These are phyloP conservation scores for Aviceda subcristata DNA, from an alignment of 2,113 vertebrate genomes.

Conservation along the genomic window DNA sequence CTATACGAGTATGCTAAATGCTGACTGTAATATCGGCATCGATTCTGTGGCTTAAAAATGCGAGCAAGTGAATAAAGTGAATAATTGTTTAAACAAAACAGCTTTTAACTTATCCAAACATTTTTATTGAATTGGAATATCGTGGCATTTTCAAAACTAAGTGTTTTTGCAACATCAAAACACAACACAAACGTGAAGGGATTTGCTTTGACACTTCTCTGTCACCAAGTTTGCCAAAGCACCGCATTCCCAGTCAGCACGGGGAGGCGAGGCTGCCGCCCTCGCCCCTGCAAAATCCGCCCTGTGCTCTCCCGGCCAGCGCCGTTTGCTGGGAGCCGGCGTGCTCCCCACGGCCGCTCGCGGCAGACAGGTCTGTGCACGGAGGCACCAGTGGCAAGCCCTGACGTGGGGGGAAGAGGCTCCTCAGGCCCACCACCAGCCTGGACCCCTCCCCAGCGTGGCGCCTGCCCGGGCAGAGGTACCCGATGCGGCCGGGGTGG, in stretches of 20 bases:
- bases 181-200: not conserved
- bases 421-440: not conserved
- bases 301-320: not conserved
- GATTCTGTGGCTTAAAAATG: not conserved
- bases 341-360: not conserved
- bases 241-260: not conserved
- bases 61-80: not conserved
- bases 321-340: fast-evolving
- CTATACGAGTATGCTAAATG: not conserved
- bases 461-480: not conserved
- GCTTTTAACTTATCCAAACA: not conserved
- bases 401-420: not conserved
- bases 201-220: not conserved
- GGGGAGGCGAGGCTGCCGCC: not conserved
- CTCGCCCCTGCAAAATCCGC: not conserved
- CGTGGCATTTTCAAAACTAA: not conserved
- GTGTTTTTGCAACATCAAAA: not conserved
- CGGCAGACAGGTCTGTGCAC: fast-evolving
- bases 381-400: not conserved
- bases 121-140: not conserved
- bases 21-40: not conserved
- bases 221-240: not conserved
- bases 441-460: not conserved
- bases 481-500: not conserved
- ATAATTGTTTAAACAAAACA: not conserved